A percentile compares a stretch with the other conserved stretches of the same genome.
Conservation (phyloP, 1,140 invertebrate species). For the Pogonus chalceus region DNA sequence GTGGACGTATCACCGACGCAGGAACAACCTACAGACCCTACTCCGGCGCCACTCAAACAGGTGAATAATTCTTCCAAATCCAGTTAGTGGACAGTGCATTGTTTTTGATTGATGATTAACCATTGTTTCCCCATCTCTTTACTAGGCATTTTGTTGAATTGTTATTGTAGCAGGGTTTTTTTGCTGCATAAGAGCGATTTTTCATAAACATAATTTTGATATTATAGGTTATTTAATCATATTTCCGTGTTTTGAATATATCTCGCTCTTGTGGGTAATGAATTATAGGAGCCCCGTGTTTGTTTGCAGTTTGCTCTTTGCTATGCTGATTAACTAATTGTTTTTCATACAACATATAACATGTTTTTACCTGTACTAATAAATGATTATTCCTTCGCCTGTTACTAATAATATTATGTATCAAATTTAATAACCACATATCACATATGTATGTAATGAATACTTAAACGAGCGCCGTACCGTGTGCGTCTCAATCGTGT, state of each 20-base stretch:
- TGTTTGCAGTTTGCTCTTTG: too few relatives aligned
- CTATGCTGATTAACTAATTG: too few relatives aligned
- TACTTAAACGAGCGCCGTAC: not conserved
- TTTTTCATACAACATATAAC: not conserved
- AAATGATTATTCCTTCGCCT: not conserved
- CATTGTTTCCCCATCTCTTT: slow-evolving; percentile 5
- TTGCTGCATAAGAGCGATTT: too few relatives aligned
- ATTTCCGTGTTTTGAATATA: not conserved
- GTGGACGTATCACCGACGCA: slow-evolving; percentile 18
- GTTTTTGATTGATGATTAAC: not conserved
- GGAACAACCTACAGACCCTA: slow-evolving; percentile 14
- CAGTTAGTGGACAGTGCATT: slow-evolving; percentile 11
- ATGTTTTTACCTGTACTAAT: not conserved
- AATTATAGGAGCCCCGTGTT: too few relatives aligned
- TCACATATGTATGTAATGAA: too few relatives aligned
- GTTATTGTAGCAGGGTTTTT: slow-evolving; percentile 5
- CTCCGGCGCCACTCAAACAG: slow-evolving; percentile 31
- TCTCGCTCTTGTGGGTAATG: too few relatives aligned
- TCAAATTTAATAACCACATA: not conserved
- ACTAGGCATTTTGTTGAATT: not conserved
- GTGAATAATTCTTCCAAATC: slow-evolving; percentile 26
- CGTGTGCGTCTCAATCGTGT: not conserved
- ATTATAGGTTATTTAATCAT: slow-evolving; percentile 1
- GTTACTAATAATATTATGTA: not conserved
- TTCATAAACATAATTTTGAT: too few relatives aligned